Percentiles rank a stretch among this genome's conserved stretches.
These are phyloP conservation scores for Mustelus asterias DNA, from an alignment of 2,113 vertebrate genomes.

Conservation along the genomic window DNA sequence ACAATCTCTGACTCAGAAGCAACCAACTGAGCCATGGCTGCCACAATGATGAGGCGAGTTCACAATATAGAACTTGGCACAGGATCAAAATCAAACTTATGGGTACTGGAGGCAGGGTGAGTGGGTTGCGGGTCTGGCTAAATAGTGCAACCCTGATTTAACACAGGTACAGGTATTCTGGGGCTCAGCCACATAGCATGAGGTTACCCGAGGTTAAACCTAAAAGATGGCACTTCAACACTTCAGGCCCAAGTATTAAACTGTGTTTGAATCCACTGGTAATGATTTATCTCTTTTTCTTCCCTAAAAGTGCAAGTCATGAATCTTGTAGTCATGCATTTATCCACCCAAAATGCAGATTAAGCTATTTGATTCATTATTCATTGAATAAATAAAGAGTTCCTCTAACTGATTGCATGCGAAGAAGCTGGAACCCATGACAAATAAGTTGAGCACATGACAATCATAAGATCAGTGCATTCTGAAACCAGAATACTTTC, in stretches of 20 bases:
- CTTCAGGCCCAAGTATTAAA: not conserved
- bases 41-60: not conserved
- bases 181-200: not conserved
- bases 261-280: not conserved
- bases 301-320: not conserved
- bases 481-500: not conserved
- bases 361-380: not conserved
- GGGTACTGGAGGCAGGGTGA: not conserved
- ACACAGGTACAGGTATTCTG: not conserved
- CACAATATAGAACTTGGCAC: not conserved
- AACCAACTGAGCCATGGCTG: not conserved
- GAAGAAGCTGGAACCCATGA: not conserved
- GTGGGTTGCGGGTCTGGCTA: not conserved
- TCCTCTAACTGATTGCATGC: not conserved
- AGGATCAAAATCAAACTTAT: not conserved
- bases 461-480: conserved; percentile 16
- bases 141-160: not conserved
- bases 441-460: not conserved
- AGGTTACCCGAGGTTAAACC: not conserved
- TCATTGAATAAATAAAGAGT: not conserved
- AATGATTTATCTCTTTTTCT: not conserved
- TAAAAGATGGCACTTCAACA: not conserved
- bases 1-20: too few species aligned
- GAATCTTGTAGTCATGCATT: not conserved
- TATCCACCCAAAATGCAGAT: not conserved